Conservation (phyloP, 2,797 vertebrate species). For the Vespertilio murinus region DNA sequence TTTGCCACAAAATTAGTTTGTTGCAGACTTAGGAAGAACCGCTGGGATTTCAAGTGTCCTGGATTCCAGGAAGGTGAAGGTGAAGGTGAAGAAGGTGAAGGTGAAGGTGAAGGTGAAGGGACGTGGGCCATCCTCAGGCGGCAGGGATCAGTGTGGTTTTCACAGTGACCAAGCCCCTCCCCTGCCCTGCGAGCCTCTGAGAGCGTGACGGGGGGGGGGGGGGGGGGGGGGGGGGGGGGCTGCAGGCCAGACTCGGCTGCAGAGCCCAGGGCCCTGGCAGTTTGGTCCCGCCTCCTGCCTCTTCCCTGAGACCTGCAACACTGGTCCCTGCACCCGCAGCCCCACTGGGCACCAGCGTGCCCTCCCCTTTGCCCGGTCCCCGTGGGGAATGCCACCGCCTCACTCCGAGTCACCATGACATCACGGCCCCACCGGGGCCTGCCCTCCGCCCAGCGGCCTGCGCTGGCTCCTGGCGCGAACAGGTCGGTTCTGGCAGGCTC, state of each 20-base stretch:
- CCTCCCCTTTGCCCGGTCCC: background rate
- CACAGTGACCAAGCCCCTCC: too few relatives aligned
- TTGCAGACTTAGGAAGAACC: constrained; percentile 32
- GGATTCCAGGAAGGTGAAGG: background rate
- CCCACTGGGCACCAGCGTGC: accelerated
- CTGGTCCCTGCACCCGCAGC: background rate
- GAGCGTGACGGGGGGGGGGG: background rate
- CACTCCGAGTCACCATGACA: background rate
- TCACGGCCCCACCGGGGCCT: background rate
- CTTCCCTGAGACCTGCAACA: background rate
- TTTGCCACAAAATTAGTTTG: constrained; percentile 59
- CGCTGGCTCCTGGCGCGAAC: background rate
- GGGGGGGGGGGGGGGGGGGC: background rate
- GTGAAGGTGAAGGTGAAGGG: too few relatives aligned
- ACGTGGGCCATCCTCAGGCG: background rate
- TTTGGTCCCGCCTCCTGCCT: background rate
- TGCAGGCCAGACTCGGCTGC: background rate
- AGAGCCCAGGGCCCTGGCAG: background rate
- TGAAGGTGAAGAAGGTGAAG: background rate
- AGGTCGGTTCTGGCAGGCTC: background rate
- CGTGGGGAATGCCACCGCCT: accelerated
- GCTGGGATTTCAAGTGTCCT: constrained; percentile 10
- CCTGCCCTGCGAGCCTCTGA: background rate
- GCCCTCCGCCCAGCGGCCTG: background rate
- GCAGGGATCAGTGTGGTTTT: background rate